These are phyloP conservation scores for Melitaea cinxia DNA, from an alignment of 1,140 invertebrate genomes.

Conservation along the genomic window DNA sequence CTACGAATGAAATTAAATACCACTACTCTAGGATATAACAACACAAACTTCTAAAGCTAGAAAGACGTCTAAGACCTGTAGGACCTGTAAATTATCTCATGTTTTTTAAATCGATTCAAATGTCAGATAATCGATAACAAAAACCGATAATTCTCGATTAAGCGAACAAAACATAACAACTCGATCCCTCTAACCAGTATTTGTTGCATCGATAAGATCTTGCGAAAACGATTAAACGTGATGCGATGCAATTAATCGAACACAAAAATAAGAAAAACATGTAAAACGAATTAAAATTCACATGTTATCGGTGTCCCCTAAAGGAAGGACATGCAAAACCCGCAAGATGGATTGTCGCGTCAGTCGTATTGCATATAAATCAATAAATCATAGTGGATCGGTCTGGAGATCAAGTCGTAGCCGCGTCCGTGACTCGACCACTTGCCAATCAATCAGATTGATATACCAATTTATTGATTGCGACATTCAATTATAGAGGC, in stretches of 20 bases:
- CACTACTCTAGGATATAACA: too few relatives aligned
- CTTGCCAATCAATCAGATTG: conserved; percentile 48
- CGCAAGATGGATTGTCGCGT: conserved; percentile 28
- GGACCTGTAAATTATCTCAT: too few relatives aligned
- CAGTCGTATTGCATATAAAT: conserved; percentile 18
- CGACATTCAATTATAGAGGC: conserved; percentile 52
- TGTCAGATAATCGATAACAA: too few relatives aligned
- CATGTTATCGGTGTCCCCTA: conserved; percentile 25
- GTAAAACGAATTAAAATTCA: conserved; percentile 32
- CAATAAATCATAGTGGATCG: conserved; percentile 20
- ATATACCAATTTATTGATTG: conserved; percentile 58
- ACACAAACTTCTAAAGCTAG: too few relatives aligned
- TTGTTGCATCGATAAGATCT: conserved; percentile 23
- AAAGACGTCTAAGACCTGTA: too few relatives aligned
- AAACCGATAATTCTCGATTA: too few relatives aligned
- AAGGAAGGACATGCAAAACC: conserved; percentile 19
- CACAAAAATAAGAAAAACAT: conserved; percentile 17
- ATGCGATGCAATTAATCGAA: conserved; percentile 28
- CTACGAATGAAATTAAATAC: too few relatives aligned
- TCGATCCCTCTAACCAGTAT: neutral
- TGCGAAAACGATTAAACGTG: conserved; percentile 20
- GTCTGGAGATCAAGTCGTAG: conserved; percentile 15
- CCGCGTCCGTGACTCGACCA: conserved; percentile 19
- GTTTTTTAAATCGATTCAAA: too few relatives aligned
- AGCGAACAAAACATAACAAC: neutral